Conservation (phyloP, 2,888 invertebrate genomes). For the Stramonita haemastoma region DNA sequence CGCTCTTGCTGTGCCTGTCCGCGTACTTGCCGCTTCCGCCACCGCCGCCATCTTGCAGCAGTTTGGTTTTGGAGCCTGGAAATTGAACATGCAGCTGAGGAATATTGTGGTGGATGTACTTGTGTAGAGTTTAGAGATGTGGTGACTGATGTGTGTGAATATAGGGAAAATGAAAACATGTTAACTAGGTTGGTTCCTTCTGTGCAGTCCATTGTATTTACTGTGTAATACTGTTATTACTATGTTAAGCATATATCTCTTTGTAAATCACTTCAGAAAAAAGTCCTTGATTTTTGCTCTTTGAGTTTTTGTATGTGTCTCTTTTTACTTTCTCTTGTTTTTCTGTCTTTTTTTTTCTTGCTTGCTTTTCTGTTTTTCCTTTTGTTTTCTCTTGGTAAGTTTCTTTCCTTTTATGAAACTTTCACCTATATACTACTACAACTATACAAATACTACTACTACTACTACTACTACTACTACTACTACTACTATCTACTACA, state of each 20-base stretch:
- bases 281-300: no score
- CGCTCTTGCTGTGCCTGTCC: neutral
- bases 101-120: neutral
- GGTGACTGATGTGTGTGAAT: no score
- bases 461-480: no score
- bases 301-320: neutral
- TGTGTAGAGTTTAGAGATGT: neutral
- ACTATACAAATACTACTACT: no score
- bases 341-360: neutral
- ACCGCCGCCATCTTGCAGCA: neutral
- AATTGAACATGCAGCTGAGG: neutral
- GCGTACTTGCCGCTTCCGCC: neutral
- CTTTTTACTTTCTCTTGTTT: neutral
- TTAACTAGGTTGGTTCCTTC: no score
- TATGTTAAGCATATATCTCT: no score
- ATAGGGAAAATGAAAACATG: no score
- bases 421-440: no score
- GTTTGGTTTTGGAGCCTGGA: constrained; percentile 22
- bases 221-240: no score
- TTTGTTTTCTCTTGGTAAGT: neutral
- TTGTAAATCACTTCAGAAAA: no score
- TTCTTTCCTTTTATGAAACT: neutral
- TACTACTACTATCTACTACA: no score
- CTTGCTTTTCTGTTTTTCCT: neutral
- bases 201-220: no score